Percentiles rank a stretch among this genome's conserved stretches.
Conservation (phyloP, 2,113 vertebrate species). For the Alces alces region DNA sequence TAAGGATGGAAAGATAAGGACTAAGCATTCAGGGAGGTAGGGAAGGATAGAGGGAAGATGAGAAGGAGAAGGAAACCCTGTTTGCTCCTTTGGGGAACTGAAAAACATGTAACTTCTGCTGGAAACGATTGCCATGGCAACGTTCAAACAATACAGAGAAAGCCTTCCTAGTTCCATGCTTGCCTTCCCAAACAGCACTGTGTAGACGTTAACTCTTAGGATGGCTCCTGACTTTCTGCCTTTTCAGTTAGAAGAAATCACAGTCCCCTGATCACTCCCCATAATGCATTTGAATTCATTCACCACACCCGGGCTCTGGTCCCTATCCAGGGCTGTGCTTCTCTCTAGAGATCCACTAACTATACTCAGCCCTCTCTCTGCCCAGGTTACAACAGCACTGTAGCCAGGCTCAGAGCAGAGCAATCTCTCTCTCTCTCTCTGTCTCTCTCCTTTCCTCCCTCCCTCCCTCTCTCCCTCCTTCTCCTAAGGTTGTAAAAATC, state of each 20-base stretch:
- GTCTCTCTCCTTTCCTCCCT: neutral
- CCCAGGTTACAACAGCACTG: neutral
- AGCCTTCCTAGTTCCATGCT: constrained; percentile 73
- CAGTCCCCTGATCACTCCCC: neutral
- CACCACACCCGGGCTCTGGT: neutral
- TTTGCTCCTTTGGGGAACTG: constrained; percentile 66
- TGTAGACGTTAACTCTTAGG: constrained; percentile 65
- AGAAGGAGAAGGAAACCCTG: constrained; percentile 35
- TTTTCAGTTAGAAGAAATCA: neutral
- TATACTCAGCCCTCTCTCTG: neutral
- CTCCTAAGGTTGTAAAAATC: neutral
- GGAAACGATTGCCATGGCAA: constrained; percentile 82
- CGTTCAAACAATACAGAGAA: constrained; percentile 83
- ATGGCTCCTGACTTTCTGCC: constrained; percentile 15
- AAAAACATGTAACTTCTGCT: constrained; percentile 79
- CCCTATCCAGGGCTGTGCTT: neutral
- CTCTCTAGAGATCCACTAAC: neutral
- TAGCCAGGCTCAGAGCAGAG: neutral
- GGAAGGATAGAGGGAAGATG: neutral
- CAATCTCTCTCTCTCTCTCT: neutral
- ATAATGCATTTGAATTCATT: neutral
- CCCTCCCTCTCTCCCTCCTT: too few relatives aligned
- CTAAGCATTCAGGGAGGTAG: neutral
- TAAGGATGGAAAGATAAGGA: neutral
- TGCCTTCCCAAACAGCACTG: constrained; percentile 74